phyloP scores from a whole-genome alignment of 64 coral and sea anemone genomes.

The Hydrozoanthus tunicans region DNA sequence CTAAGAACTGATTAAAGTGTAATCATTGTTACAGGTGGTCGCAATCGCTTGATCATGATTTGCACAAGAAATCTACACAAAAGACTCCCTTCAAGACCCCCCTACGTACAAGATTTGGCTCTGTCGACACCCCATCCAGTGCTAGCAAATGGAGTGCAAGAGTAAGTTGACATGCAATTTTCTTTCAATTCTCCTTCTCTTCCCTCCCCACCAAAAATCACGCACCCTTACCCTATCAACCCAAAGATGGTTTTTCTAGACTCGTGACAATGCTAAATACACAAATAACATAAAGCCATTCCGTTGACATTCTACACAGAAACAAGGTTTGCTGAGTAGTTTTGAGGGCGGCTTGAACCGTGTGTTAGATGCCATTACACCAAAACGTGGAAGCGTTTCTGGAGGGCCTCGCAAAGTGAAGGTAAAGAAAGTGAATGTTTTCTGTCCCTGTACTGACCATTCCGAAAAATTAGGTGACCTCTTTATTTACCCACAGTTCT shows the following conservation, averaged over 20 bases:
- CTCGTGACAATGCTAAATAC: too few relatives aligned
- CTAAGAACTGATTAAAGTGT: background rate
- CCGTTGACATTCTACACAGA: background rate
- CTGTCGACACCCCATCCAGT: slow-evolving; percentile 78
- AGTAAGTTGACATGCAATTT: slow-evolving; percentile 25
- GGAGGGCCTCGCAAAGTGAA: slow-evolving; percentile 95
- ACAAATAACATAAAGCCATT: background rate
- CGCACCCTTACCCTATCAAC: background rate
- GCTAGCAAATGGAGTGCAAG: slow-evolving; percentile 80
- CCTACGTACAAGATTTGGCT: slow-evolving; percentile 54
- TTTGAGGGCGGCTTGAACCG: slow-evolving; percentile 91
- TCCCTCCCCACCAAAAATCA: background rate
- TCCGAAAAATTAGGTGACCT: too few relatives aligned
- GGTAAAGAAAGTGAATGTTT: slow-evolving; percentile 44
- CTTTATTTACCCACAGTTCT: too few relatives aligned
- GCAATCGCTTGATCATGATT: slow-evolving; percentile 80
- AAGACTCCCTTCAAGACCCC: slow-evolving; percentile 86
- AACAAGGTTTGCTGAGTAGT: slow-evolving; percentile 75
- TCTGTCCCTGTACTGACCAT: too few relatives aligned
- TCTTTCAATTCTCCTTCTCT: background rate
- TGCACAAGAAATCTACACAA: slow-evolving; percentile 78
- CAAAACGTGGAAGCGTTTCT: slow-evolving; percentile 64
- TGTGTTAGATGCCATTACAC: slow-evolving; percentile 94
- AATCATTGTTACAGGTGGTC: slow-evolving; percentile 66
- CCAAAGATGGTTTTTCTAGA: too few relatives aligned